Percentiles rank a stretch among this genome's conserved stretches.
Evolutionary conservation across 2,797 vertebrate species (phyloP).

Genomic region (Alfaro cultratus): DNA sequence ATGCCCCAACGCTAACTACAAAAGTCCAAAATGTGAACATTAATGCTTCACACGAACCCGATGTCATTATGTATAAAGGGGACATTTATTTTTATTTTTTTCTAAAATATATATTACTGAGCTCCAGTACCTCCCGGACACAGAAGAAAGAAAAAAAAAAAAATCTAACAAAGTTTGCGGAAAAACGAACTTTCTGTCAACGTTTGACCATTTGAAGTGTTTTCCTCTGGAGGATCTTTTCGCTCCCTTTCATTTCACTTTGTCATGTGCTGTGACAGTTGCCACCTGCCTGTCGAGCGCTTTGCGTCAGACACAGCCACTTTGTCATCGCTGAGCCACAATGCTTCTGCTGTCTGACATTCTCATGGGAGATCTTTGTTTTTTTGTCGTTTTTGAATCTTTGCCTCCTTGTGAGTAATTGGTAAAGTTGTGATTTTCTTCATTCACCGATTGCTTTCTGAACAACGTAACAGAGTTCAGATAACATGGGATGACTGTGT

Average conservation of each 20-base stretch:
- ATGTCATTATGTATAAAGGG: neutral
- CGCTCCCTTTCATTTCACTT: neutral
- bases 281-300: constrained; percentile 3
- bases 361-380: neutral
- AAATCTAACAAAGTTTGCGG: neutral
- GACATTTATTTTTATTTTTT: neutral
- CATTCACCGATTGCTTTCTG: neutral
- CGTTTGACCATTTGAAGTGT: neutral
- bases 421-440: neutral
- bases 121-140: neutral
- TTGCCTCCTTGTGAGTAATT: neutral
- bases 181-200: neutral
- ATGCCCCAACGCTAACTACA: neutral
- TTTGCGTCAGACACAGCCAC: constrained; percentile 4
- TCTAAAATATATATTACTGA: neutral
- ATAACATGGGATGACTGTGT: neutral
- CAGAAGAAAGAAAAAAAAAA: neutral
- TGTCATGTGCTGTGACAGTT: constrained; percentile 1
- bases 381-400: neutral
- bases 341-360: constrained; percentile 3
- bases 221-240: neutral
- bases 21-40: neutral
- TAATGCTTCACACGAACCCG: neutral
- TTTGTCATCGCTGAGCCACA: neutral
- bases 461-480: neutral